Evolutionary conservation across 2,888 invertebrate genomes (phyloP), one percentile per base, ranked within the genome.

Genomic region (Rhynchonema sp.): DNA sequence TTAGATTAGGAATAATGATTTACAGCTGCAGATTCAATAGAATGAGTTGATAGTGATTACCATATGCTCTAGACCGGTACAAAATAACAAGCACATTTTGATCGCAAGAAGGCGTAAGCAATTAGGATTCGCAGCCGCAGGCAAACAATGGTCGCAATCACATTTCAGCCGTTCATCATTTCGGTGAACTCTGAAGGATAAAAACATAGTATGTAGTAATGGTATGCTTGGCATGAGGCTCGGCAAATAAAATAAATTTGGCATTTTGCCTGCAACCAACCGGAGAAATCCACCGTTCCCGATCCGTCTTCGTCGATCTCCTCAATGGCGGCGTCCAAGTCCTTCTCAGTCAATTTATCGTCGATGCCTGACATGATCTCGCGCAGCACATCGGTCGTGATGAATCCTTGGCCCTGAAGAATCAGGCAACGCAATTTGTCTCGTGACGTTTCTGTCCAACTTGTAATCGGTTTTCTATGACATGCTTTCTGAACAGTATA

Each of bases 101-200:
- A n/a, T n/a, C n/a, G n/a, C n/a, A n/a, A n/a, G n/a, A n/a, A n/a
- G n/a, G n/a, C n/a, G n/a, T n/a, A n/a, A n/a, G n/a, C n/a, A n/a
- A n/a, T n/a, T n/a, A n/a, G n/a, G n/a, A n/a, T n/a, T n/a, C n/a
- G n/a, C n/a, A n/a, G n/a, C n/a, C n/a, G n/a, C n/a, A n/a, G n/a
- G n/a, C n/a, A n/a, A n/a, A n/a, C n/a, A n/a, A 38, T 17, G 38
- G 38, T 17, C 9, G 9, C 38, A 38, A 38, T 13, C 17, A 17
- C 17, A 38, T 38, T 55, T 52, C 58, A 60, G 25, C 57, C 46
- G 57, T 54, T 54, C 54, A 54, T 54, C 54, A 54, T 54, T 9
- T 54, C 54, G 13, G 26, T 54, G 54, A 54, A 54, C 54, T 54
- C 54, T 54, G 54, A 54, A 54, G 6, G 38, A 38, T 17, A 38